Conservation (phyloP, 2,888 invertebrate genomes). For the Idaea straminata region DNA sequence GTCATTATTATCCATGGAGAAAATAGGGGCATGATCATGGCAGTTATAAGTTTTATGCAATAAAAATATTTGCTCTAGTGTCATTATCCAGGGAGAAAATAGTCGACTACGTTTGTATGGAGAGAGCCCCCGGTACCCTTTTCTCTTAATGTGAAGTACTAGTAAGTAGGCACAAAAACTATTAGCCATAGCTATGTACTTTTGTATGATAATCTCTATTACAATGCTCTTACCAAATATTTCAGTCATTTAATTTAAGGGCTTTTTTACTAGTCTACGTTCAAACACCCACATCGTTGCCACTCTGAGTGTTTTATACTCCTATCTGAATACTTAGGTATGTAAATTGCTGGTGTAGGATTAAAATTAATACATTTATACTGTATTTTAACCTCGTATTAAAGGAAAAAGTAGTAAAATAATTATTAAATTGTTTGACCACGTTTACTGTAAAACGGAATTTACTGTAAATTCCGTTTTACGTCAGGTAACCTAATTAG, state of each 20-base stretch:
- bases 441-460: neutral
- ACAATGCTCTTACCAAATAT: conserved; percentile 12
- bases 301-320: neutral
- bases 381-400: neutral
- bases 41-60: too few relatives aligned
- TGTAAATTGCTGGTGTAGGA: neutral
- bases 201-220: conserved; percentile 5
- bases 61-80: too few relatives aligned
- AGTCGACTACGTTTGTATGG: too few relatives aligned
- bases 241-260: neutral
- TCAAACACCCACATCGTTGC: neutral
- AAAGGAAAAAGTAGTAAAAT: neutral
- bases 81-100: too few relatives aligned
- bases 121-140: too few relatives aligned
- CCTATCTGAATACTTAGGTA: too few relatives aligned
- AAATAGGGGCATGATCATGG: too few relatives aligned
- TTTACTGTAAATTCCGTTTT: too few relatives aligned
- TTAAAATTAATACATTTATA: neutral
- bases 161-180: neutral
- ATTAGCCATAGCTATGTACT: neutral
- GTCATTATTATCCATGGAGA: too few relatives aligned
- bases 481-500: too few relatives aligned
- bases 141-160: too few relatives aligned
- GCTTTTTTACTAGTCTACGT: neutral
- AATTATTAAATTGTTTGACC: neutral